Evolutionary conservation across 2,888 invertebrate genomes (phyloP).

Genomic region (Tetheella fluctuosa): DNA sequence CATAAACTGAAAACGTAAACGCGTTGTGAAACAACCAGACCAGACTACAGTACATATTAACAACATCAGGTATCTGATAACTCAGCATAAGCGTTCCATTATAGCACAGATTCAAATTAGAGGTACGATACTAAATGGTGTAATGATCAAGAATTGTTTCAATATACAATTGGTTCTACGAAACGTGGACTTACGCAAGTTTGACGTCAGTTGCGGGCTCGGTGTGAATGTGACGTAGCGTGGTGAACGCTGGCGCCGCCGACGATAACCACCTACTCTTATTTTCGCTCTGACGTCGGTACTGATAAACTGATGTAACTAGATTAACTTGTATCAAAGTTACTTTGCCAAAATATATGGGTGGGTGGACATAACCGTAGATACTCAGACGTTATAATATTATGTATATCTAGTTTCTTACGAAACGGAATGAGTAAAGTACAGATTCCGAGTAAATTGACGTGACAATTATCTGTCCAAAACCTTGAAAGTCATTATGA

Average conservation of each 20-base stretch:
- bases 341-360: constrained; percentile 11
- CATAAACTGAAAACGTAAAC: constrained; percentile 6
- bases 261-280: constrained; percentile 67
- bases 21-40: constrained; percentile 2
- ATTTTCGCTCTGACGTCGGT: constrained; percentile 61
- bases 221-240: constrained; percentile 41
- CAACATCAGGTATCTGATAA: constrained; percentile 1
- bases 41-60: background rate
- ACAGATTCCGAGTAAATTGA: background rate
- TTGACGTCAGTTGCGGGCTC: constrained; percentile 53
- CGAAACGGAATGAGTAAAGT: background rate
- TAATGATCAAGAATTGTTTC: constrained; percentile 33
- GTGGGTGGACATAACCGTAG: constrained; percentile 14
- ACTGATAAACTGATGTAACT: constrained; percentile 60
- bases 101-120: constrained; percentile 12
- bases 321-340: constrained; percentile 28
- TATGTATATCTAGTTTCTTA: background rate
- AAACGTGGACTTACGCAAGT: constrained; percentile 50
- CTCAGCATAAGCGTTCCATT: constrained; percentile 7
- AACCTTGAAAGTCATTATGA: constrained; percentile 7
- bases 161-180: constrained; percentile 46
- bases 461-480: background rate
- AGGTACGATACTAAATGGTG: constrained; percentile 29
- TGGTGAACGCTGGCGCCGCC: constrained; percentile 48
- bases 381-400: background rate